These are phyloP conservation scores for Pachyramphus minor DNA, from an alignment of 2,113 vertebrate genomes.

Conservation along the genomic window DNA sequence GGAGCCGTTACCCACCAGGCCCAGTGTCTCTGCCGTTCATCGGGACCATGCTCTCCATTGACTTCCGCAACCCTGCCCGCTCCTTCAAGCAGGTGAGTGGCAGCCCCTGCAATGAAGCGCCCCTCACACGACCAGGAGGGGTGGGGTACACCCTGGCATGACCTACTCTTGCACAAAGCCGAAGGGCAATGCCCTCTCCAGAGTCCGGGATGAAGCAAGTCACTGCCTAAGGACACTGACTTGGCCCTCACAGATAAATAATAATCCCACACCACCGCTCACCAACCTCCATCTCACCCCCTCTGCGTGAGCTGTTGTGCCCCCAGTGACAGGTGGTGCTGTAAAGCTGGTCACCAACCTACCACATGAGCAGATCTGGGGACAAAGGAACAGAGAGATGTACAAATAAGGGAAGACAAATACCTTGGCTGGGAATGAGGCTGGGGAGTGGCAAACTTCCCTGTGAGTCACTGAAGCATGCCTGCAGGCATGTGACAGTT, in stretches of 20 bases:
- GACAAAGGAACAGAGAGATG: background rate
- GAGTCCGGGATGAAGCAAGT: background rate
- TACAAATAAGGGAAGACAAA: background rate
- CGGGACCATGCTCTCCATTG: conserved; percentile 59
- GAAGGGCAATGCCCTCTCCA: background rate
- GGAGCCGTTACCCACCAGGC: conserved; percentile 52
- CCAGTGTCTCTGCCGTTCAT: conserved; percentile 43
- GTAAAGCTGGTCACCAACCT: background rate
- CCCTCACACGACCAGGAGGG: background rate
- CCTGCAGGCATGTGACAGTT: background rate
- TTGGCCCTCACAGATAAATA: fast-evolving
- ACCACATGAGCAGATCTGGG: fast-evolving
- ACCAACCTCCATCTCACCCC: fast-evolving
- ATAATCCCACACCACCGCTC: background rate
- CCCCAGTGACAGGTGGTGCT: fast-evolving
- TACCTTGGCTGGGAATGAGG: background rate
- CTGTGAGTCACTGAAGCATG: fast-evolving
- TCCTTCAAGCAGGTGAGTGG: conserved; percentile 47
- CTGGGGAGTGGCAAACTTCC: background rate
- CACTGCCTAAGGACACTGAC: background rate
- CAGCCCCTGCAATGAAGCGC: fast-evolving
- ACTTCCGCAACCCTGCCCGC: background rate
- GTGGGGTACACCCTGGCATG: background rate
- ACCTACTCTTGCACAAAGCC: background rate
- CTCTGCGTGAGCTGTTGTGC: background rate